phyloP scores from a whole-genome alignment of 2,888 invertebrate species.

The Pollenia labialis region DNA sequence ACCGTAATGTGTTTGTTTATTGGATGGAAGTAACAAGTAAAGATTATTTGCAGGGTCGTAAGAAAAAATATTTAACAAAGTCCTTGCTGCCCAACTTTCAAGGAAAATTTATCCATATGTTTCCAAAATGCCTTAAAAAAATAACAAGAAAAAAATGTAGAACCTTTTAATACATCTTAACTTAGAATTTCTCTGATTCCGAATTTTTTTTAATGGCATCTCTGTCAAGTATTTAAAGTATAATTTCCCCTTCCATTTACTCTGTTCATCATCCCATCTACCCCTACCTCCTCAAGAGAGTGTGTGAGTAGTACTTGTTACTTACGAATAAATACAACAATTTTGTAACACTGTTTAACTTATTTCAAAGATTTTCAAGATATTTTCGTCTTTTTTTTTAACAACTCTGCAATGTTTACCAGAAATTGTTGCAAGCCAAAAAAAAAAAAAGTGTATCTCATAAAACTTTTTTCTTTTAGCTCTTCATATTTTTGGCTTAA shows the following conservation, averaged over 20 bases:
- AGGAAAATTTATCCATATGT: too few relatives aligned
- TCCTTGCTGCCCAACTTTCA: too few relatives aligned
- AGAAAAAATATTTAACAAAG: too few relatives aligned
- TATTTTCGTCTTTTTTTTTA: conserved; percentile 24
- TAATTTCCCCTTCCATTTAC: not conserved
- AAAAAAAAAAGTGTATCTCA: conserved; percentile 1
- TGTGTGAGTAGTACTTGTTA: not conserved
- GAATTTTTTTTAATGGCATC: too few relatives aligned
- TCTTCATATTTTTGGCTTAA: conserved; percentile 15
- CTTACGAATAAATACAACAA: conserved; percentile 2
- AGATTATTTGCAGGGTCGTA: not conserved
- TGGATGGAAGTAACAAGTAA: not conserved
- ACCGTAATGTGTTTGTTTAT: not conserved
- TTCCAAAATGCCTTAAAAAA: too few relatives aligned
- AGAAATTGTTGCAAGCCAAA: conserved; percentile 3
- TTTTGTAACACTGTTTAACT: conserved; percentile 33
- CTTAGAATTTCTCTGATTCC: too few relatives aligned
- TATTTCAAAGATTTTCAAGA: conserved; percentile 35
- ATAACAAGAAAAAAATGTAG: too few relatives aligned
- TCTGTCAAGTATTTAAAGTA: not conserved
- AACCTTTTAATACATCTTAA: too few relatives aligned
- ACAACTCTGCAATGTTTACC: conserved; percentile 39
- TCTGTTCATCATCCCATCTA: not conserved
- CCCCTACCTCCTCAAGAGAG: not conserved
- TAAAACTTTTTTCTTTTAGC: not conserved